Conservation (phyloP, 2,888 invertebrate genomes). For the Lydus trimaculatus region DNA sequence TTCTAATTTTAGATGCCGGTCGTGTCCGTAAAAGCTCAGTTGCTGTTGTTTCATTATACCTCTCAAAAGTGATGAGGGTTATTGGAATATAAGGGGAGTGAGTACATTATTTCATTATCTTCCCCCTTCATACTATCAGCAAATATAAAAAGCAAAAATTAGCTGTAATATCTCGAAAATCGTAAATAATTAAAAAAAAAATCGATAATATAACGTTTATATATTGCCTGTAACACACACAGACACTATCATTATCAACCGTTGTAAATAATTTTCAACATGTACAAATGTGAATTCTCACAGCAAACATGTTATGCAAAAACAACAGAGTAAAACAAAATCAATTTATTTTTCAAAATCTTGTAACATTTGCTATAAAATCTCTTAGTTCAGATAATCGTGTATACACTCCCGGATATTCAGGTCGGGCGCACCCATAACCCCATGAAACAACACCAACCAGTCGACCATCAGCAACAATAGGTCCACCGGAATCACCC, state of each 20-base stretch:
- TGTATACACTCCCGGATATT: constrained; percentile 35
- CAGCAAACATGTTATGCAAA: background rate
- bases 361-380: background rate
- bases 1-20: background rate
- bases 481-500: constrained; percentile 44
- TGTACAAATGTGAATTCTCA: background rate
- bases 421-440: constrained; percentile 28
- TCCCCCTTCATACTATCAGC: background rate
- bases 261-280: background rate
- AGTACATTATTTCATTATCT: constrained; percentile 2
- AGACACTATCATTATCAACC: background rate
- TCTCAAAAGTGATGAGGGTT: constrained; percentile 7
- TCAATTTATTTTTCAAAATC: background rate
- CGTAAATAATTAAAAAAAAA: background rate
- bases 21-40: background rate
- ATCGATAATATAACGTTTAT: background rate
- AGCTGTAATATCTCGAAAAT: background rate
- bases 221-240: background rate
- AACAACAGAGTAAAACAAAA: background rate
- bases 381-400: constrained; percentile 13
- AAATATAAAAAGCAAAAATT: background rate
- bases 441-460: constrained; percentile 37
- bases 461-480: constrained; percentile 30
- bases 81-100: background rate
- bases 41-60: background rate